Evolutionary conservation across 2,888 invertebrate species (phyloP).

Genomic region (Oligia fasciuncula): DNA sequence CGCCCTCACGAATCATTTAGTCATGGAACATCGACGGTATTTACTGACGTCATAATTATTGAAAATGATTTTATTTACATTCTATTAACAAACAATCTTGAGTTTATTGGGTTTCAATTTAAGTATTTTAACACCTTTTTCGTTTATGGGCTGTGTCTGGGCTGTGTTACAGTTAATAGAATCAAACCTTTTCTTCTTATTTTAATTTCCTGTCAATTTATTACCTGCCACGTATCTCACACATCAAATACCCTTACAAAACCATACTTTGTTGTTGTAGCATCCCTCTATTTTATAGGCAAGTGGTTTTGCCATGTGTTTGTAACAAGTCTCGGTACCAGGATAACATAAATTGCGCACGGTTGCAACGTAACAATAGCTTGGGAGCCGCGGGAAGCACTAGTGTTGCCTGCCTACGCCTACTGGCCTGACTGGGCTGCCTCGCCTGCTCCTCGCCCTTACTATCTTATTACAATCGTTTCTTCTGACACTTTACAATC

Average conservation of each 20-base stretch:
- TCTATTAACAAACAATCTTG: slow-evolving; percentile 37
- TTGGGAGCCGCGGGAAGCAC: slow-evolving; percentile 75
- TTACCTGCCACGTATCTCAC: slow-evolving; percentile 15
- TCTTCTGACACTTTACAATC: slow-evolving; percentile 86
- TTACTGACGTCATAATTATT: slow-evolving; percentile 67
- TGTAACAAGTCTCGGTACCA: slow-evolving; percentile 61
- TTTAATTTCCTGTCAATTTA: slow-evolving; percentile 33
- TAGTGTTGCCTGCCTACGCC: slow-evolving; percentile 67
- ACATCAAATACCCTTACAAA: slow-evolving; percentile 35
- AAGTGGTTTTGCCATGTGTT: slow-evolving; percentile 61
- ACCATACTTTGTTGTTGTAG: slow-evolving; percentile 20
- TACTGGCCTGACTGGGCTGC: slow-evolving; percentile 45
- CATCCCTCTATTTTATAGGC: slow-evolving; percentile 58
- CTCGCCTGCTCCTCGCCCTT: slow-evolving; percentile 72
- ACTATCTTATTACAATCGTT: slow-evolving; percentile 86
- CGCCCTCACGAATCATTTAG: slow-evolving; percentile 70
- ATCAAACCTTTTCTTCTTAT: not conserved
- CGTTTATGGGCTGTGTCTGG: not conserved
- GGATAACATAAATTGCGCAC: slow-evolving; percentile 81
- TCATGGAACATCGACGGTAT: slow-evolving; percentile 61
- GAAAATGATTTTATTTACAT: slow-evolving; percentile 60
- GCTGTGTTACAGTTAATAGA: not conserved
- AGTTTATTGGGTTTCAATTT: slow-evolving; percentile 23
- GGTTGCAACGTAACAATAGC: slow-evolving; percentile 82
- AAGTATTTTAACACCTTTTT: slow-evolving; percentile 11